Conservation (phyloP, 2,888 invertebrate genomes). For the Steinernema hermaphroditum region DNA sequence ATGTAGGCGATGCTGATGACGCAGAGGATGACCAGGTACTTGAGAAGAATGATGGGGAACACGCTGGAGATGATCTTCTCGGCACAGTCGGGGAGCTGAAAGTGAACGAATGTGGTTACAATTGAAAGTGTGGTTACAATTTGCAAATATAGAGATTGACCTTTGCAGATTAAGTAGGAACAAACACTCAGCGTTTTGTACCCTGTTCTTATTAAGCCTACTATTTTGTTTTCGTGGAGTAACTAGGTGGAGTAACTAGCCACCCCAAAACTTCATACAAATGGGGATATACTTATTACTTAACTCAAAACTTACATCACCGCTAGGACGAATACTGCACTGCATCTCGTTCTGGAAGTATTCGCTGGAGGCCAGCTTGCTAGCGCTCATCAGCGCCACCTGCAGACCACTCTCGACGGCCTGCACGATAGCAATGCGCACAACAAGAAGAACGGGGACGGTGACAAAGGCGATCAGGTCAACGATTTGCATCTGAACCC, state of each 20-base stretch:
- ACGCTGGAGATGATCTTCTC: constrained; percentile 47
- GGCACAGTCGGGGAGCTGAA: constrained; percentile 43
- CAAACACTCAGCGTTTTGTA: too few relatives aligned
- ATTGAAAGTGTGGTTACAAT: constrained; percentile 1
- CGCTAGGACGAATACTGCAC: constrained; percentile 51
- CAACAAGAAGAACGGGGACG: constrained; percentile 51
- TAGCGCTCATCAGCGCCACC: constrained; percentile 39
- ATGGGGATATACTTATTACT: too few relatives aligned
- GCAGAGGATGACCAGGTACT: constrained; percentile 58
- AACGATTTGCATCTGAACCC: constrained; percentile 48
- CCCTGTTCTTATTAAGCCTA: too few relatives aligned
- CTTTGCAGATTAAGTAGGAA: too few relatives aligned
- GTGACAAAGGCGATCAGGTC: constrained; percentile 57
- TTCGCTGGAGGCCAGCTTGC: constrained; percentile 43
- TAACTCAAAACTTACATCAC: constrained; percentile 38
- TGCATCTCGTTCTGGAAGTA: constrained; percentile 50
- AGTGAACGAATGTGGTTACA: not conserved
- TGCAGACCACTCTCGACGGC: constrained; percentile 35
- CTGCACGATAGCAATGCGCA: constrained; percentile 50
- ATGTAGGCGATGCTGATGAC: constrained; percentile 62
- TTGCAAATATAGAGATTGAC: not conserved
- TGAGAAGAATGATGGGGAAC: constrained; percentile 58
- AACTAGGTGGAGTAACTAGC: too few relatives aligned
- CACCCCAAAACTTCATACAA: too few relatives aligned
- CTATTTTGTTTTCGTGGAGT: too few relatives aligned